phyloP scores from a whole-genome alignment of 2,888 invertebrate genomes.

The Odiellus spinosus region DNA sequence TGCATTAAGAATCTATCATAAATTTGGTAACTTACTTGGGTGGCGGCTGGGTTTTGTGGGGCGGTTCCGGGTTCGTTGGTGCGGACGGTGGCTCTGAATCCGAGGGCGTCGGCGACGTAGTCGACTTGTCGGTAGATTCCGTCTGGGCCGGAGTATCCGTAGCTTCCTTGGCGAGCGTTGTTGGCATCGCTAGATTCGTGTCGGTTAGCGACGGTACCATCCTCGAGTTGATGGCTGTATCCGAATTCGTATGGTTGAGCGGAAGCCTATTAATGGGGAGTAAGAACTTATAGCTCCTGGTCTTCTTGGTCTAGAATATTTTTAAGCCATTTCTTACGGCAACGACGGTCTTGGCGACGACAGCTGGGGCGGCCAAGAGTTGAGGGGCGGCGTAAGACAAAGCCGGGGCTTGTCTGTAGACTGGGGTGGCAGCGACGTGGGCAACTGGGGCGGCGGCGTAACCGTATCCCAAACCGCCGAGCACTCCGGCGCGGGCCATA shows the following conservation, averaged over 20 bases:
- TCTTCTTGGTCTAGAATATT: no score
- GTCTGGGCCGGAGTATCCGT: conserved; percentile 2
- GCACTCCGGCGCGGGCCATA: no score
- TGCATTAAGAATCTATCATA: no score
- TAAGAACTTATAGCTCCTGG: no score
- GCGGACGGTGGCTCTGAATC: not conserved
- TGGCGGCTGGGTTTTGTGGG: not conserved
- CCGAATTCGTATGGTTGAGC: conserved; percentile 5
- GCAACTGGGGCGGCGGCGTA: no score
- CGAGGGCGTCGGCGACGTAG: not conserved
- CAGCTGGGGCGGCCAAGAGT: no score
- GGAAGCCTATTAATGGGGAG: not conserved
- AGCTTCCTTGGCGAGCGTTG: conserved; percentile 1
- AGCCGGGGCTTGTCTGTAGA: no score
- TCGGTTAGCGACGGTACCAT: conserved; percentile 1
- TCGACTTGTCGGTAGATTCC: conserved; percentile 6
- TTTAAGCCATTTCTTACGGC: no score
- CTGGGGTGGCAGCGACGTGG: no score
- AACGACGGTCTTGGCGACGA: no score
- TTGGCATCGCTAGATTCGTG: conserved; percentile 1
- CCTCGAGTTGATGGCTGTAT: conserved; percentile 1
- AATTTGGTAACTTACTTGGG: not conserved
- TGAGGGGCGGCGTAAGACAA: no score
- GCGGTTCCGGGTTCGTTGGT: not conserved
- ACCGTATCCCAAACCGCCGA: no score